Conservation (phyloP, 2,113 vertebrate genomes). For the Aix galericulata region DNA sequence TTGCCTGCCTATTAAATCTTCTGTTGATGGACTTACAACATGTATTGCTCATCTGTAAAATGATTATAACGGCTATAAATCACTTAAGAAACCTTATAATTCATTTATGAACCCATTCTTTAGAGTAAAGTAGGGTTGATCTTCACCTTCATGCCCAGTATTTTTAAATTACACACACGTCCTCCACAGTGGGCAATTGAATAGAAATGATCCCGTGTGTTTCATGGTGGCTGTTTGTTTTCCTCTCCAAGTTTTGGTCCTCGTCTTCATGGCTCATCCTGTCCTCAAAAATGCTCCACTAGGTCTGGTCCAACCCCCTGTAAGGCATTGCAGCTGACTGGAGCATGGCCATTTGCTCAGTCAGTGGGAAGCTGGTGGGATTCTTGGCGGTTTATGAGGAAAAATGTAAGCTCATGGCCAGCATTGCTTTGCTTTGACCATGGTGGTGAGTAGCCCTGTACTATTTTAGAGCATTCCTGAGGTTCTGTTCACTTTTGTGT, state of each 20-base stretch:
- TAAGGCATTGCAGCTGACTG: not conserved
- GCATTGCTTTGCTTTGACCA: not conserved
- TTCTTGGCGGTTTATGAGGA: not conserved
- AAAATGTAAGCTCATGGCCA: not conserved
- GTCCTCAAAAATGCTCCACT: not conserved
- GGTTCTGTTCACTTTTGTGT: not conserved
- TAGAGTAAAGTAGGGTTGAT: not conserved
- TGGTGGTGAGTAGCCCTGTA: not conserved
- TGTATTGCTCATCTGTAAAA: slow-evolving; percentile 18
- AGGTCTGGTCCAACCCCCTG: not conserved
- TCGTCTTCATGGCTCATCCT: not conserved
- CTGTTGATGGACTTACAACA: slow-evolving; percentile 12
- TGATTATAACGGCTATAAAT: slow-evolving; percentile 28
- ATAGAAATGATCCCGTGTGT: not conserved
- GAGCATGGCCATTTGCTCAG: not conserved
- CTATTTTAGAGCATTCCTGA: not conserved
- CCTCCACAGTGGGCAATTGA: not conserved
- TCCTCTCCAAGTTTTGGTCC: not conserved
- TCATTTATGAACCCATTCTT: slow-evolving; percentile 13
- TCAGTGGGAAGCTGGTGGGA: not conserved
- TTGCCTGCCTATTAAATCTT: slow-evolving; percentile 30
- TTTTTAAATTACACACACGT: not conserved
- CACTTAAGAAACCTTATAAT: not conserved
- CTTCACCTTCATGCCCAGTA: not conserved
- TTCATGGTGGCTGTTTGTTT: not conserved